Percentiles rank a stretch among this genome's conserved stretches.
Evolutionary conservation across 2,797 vertebrate genomes (phyloP).

Genomic region (Notamacropus eugenii): DNA sequence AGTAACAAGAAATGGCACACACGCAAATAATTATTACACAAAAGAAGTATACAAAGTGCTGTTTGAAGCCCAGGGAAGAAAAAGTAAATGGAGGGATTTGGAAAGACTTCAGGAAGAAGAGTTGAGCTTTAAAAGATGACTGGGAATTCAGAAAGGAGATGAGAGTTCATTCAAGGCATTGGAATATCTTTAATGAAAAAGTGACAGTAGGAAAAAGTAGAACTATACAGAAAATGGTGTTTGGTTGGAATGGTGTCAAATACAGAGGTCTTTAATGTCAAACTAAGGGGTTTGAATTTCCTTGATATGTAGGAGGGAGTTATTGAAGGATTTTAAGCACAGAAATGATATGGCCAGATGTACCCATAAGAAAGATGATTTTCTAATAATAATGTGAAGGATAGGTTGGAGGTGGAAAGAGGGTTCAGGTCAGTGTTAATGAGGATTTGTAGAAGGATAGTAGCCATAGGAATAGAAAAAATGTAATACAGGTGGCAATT

Average conservation of each 20-base stretch:
- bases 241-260: not conserved
- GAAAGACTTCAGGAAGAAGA: not conserved
- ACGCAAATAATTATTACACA: not conserved
- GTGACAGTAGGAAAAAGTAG: not conserved
- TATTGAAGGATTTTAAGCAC: not conserved
- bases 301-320: not conserved
- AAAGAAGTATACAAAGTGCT: not conserved
- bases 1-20: not conserved
- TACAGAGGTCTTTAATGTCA: not conserved
- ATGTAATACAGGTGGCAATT: not conserved
- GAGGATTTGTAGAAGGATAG: not conserved
- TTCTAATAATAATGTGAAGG: not conserved
- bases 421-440: not conserved
- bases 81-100: not conserved
- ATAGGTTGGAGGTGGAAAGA: not conserved
- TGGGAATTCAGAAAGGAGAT: not conserved
- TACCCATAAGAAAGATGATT: not conserved
- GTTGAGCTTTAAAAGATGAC: not conserved
- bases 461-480: not conserved
- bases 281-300: not conserved
- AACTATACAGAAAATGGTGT: not conserved
- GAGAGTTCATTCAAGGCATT: not conserved
- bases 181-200: not conserved
- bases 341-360: not conserved
- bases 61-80: not conserved